phyloP scores from a whole-genome alignment of 1,140 invertebrate genomes.

The Nasonia giraulti region DNA sequence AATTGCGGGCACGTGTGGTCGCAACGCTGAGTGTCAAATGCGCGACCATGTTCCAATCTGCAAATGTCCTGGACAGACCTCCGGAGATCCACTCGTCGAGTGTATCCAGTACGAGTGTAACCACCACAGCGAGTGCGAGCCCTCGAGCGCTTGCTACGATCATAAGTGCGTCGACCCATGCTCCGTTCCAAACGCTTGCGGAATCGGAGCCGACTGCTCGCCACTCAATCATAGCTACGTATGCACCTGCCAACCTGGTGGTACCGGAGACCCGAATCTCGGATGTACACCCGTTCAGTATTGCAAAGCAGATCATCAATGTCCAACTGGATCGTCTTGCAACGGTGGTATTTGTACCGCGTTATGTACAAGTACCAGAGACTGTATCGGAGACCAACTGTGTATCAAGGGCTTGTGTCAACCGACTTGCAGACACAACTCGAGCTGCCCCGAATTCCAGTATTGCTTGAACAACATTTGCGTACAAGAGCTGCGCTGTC shows the following conservation, averaged over 20 bases:
- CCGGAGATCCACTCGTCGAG: conserved; percentile 82
- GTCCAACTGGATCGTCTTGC: conserved; percentile 86
- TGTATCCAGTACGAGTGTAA: conserved; percentile 86
- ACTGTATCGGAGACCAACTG: conserved; percentile 87
- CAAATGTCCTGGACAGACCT: conserved; percentile 83
- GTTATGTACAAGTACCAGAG: conserved; percentile 83
- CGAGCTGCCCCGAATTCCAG: conserved; percentile 87
- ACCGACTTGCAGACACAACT: conserved; percentile 84
- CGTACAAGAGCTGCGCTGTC: conserved; percentile 85
- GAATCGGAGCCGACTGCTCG: conserved; percentile 84
- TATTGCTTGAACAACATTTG: conserved; percentile 89
- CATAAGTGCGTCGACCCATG: conserved; percentile 89
- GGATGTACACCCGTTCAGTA: conserved; percentile 87
- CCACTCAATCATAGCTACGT: conserved; percentile 84
- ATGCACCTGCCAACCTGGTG: conserved; percentile 87
- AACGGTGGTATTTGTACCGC: conserved; percentile 87
- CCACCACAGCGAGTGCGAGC: conserved; percentile 84
- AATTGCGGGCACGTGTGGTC: conserved; percentile 79
- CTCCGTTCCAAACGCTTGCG: conserved; percentile 86
- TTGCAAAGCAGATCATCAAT: conserved; percentile 85
- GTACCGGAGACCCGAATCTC: conserved; percentile 88
- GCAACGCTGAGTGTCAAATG: conserved; percentile 83
- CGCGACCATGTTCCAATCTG: conserved; percentile 82
- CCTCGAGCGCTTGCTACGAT: conserved; percentile 83
- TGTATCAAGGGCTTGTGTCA: conserved; percentile 87